Base-by-base conservation (phyloP, 2,888 invertebrate species). In the Sinelater perroti region DNA sequence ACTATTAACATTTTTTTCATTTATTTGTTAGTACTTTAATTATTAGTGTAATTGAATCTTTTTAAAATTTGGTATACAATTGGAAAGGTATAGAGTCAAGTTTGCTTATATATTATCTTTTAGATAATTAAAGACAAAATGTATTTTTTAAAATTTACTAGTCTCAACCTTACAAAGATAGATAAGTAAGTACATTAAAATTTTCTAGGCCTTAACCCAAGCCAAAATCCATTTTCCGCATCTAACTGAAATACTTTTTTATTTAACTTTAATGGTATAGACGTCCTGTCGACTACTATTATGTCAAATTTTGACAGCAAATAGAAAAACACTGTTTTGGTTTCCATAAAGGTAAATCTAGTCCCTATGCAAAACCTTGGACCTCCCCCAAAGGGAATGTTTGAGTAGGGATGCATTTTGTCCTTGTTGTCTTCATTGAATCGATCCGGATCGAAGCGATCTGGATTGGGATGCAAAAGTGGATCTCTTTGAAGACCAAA, bases 401-500 rank as follows among this genome's bases (percentile, higher is more conserved):
- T 83, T 50, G 81, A 69, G 65, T 80, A 80, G 0, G 81, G 76
- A 0, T 80, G 77, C 42, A 82, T 76, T 5, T 79, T 74, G 14
- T 75, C 75, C 67, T 80, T 83, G 60, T 80, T 81, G n/a, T 82
- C 82, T 0, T 77, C 76, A 62, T 79, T 76, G 65, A 84, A 85
- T 49, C 85, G 74, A 58, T 83, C 83, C 0, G 82, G 82, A 21
- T 75, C 75, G 63, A 83, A 82, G 40, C 76, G 72, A 0, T 80
- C 70, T 0, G 85, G 85, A 16, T 85, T 78, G 0, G 82, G 81
- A 64, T 81, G 85, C 61, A 79, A 75, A 6, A 82, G 74, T 0
- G 81, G 78, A 65, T 85, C 83, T 73, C 79, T 80, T 50, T 85
- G 84, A 2, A 85, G 68, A 0, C 79, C 82, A 50, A 78, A 78